Evolutionary conservation across 2,113 vertebrate genomes (phyloP).

Genomic region (Erythrocercus mccallii): DNA sequence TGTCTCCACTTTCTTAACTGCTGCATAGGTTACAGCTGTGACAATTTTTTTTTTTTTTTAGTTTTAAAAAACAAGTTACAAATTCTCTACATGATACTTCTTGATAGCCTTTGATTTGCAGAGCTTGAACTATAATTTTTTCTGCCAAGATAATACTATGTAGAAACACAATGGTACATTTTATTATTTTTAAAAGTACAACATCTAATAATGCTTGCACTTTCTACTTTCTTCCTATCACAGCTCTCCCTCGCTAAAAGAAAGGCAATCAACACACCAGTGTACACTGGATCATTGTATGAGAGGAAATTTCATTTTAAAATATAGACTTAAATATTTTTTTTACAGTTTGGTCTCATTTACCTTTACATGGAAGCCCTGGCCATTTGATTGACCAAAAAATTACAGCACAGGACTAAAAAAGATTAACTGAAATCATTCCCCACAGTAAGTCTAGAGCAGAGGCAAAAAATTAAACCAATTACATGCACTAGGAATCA

Average conservation of each 20-base stretch:
- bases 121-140: background rate
- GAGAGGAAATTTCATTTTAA: background rate
- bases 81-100: background rate
- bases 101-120: background rate
- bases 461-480: constrained; percentile 26
- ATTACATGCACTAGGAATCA: background rate
- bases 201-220: background rate
- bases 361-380: background rate
- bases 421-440: background rate
- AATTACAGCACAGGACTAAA: background rate
- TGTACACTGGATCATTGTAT: fast-evolving
- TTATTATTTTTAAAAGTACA: background rate
- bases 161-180: background rate
- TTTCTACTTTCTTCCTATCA: background rate
- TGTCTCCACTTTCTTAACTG: background rate
- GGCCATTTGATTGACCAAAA: fast-evolving
- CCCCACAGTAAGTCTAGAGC: background rate
- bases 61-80: background rate
- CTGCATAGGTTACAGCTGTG: background rate
- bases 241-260: background rate
- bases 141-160: background rate
- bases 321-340: background rate
- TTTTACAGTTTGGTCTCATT: background rate
- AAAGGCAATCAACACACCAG: background rate
- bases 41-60: background rate